phyloP scores from a whole-genome alignment of 2,888 invertebrate species.

The Alcis repandata region DNA sequence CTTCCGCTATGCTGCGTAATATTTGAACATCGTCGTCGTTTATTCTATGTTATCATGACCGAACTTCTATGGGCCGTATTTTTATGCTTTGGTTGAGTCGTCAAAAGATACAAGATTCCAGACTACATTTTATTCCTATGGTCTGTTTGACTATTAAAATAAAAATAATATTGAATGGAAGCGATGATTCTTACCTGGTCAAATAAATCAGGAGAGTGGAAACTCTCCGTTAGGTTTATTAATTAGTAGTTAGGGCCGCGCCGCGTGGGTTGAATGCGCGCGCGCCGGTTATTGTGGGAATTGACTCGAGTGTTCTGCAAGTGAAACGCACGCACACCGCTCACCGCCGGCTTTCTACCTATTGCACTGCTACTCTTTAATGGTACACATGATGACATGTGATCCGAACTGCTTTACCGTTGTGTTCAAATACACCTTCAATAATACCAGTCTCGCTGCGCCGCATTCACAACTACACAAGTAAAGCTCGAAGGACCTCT shows the following conservation, averaged over 20 bases:
- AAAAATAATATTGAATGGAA: constrained; percentile 15
- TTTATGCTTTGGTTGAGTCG: neutral
- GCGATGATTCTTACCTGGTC: constrained; percentile 56
- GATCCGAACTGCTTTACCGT: neutral
- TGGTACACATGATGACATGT: constrained; percentile 26
- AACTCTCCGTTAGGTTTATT: constrained; percentile 73
- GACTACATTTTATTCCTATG: neutral
- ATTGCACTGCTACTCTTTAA: constrained; percentile 37
- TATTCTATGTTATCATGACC: neutral
- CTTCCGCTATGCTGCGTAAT: constrained; percentile 56
- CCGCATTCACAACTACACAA: too few species aligned
- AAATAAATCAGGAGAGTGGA: constrained; percentile 70
- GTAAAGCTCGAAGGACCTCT: too few species aligned
- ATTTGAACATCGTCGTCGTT: constrained; percentile 9
- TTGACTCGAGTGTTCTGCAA: constrained; percentile 61
- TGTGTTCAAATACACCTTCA: neutral
- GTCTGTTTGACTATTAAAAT: neutral
- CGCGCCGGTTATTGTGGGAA: constrained; percentile 69
- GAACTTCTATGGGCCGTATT: neutral
- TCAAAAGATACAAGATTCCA: neutral
- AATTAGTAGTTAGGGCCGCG: constrained; percentile 74
- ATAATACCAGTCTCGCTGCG: neutral
- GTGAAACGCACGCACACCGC: constrained; percentile 59
- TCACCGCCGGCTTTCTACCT: constrained; percentile 59
- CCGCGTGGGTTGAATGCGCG: constrained; percentile 72